Evolutionary conservation across 2,797 vertebrate genomes (phyloP).

Genomic region (Pseudopleuronectes americanus): DNA sequence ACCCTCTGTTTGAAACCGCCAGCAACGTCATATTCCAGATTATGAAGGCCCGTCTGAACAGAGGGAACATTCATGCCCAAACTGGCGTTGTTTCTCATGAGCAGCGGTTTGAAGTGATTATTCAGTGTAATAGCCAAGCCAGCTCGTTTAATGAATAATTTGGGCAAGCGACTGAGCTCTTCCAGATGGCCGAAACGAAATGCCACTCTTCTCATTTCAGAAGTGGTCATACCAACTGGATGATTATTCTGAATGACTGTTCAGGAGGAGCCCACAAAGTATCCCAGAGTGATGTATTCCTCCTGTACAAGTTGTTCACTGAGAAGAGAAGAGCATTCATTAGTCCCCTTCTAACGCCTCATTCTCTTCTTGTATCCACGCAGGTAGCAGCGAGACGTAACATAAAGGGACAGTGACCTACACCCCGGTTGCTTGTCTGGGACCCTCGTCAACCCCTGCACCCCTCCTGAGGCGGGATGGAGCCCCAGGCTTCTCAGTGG

Average conservation of each 20-base stretch:
- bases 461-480: slow-evolving; percentile 83
- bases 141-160: slow-evolving; percentile 73
- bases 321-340: background rate
- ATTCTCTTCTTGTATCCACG: slow-evolving; percentile 13
- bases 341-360: background rate
- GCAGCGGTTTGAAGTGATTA: slow-evolving; percentile 67
- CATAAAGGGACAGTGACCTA: slow-evolving; percentile 37
- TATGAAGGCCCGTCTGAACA: slow-evolving; percentile 63
- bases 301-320: background rate
- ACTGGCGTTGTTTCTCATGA: slow-evolving; percentile 58
- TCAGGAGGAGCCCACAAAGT: slow-evolving; percentile 37
- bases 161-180: slow-evolving; percentile 68
- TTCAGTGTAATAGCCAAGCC: slow-evolving; percentile 60
- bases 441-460: slow-evolving; percentile 30
- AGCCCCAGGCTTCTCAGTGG: slow-evolving; percentile 77
- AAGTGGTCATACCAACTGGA: slow-evolving; percentile 59
- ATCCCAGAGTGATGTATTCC: slow-evolving; percentile 24
- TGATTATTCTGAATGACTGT: slow-evolving; percentile 43
- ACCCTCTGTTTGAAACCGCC: slow-evolving; percentile 68
- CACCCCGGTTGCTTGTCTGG: slow-evolving; percentile 15
- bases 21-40: slow-evolving; percentile 70
- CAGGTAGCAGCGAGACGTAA: slow-evolving; percentile 54
- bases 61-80: slow-evolving; percentile 68
- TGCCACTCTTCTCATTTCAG: slow-evolving; percentile 64
- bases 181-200: slow-evolving; percentile 76